Conservation (phyloP, 1,140 invertebrate species). For the Drosophila lowei region DNA sequence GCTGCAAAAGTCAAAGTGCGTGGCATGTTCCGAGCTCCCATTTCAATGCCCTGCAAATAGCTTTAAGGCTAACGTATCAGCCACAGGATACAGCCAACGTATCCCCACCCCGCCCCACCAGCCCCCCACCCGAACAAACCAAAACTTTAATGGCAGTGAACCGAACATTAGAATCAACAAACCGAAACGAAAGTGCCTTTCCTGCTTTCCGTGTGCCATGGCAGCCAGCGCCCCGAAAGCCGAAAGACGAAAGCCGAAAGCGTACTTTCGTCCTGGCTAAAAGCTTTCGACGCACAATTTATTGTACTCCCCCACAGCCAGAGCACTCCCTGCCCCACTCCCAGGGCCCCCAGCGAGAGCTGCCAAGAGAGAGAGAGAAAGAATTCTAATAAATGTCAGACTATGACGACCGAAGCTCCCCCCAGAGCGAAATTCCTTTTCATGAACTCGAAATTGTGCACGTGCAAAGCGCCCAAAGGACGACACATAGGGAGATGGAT, state of each 20-base stretch:
- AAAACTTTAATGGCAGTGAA: constrained; percentile 64
- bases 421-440: constrained; percentile 73
- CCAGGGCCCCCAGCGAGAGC: constrained; percentile 4
- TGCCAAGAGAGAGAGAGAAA: constrained; percentile 22
- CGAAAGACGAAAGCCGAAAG: no score
- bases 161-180: constrained; percentile 54
- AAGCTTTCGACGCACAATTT: constrained; percentile 68
- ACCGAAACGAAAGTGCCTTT: constrained; percentile 56
- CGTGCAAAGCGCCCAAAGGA: constrained; percentile 61
- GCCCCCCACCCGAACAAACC: constrained; percentile 37
- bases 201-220: constrained; percentile 3
- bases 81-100: constrained; percentile 35
- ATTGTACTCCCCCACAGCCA: constrained; percentile 17
- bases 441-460: constrained; percentile 79
- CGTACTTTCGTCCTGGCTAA: constrained; percentile 54
- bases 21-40: constrained; percentile 54
- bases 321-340: background rate
- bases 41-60: constrained; percentile 70
- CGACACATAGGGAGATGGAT: constrained; percentile 1
- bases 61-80: constrained; percentile 70
- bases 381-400: constrained; percentile 80
- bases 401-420: constrained; percentile 25
- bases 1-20: constrained; percentile 69
- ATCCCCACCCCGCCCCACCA: background rate
- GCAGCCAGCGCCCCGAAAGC: constrained; percentile 24